phyloP scores from a whole-genome alignment of 1,140 invertebrate species.

The Druon quercuslanigerum region DNA sequence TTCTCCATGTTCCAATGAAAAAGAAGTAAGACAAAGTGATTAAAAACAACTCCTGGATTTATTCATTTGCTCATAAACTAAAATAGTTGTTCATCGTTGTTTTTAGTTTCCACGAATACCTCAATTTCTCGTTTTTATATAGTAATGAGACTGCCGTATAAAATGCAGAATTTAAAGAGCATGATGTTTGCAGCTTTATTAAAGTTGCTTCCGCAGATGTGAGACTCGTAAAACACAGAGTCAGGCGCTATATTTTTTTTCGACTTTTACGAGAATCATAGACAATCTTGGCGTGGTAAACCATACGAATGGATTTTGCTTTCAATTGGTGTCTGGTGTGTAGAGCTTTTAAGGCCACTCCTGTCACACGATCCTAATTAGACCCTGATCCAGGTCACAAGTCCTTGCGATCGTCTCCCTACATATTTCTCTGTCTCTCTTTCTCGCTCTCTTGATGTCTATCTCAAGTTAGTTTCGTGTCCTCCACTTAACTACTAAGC shows the following conservation, averaged over 20 bases:
- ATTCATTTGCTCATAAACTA: too few species aligned
- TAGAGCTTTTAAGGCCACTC: slow-evolving; percentile 29
- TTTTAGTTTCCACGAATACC: too few species aligned
- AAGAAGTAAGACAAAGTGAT: too few species aligned
- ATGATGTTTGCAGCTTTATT: slow-evolving; percentile 33
- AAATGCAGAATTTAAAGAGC: background rate
- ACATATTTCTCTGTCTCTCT: slow-evolving; percentile 27
- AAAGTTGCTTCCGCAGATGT: slow-evolving; percentile 33
- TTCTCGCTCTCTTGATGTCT: slow-evolving; percentile 26
- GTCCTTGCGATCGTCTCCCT: slow-evolving; percentile 36
- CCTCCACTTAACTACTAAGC: slow-evolving; percentile 48
- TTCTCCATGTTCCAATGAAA: too few species aligned
- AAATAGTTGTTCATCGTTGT: too few species aligned
- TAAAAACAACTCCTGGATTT: too few species aligned
- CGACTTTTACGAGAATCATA: slow-evolving; percentile 10
- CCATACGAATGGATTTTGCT: slow-evolving; percentile 19
- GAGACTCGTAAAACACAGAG: slow-evolving; percentile 40
- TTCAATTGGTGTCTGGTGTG: slow-evolving; percentile 26
- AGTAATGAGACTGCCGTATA: background rate
- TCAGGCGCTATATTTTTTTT: slow-evolving; percentile 35
- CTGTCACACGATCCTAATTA: slow-evolving; percentile 25
- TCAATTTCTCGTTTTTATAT: background rate
- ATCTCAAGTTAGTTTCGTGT: slow-evolving; percentile 39
- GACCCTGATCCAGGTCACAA: slow-evolving; percentile 22
- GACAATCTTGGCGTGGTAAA: slow-evolving; percentile 5